Base-by-base conservation (phyloP, 2,888 invertebrate genomes). In the Elegia similella region DNA sequence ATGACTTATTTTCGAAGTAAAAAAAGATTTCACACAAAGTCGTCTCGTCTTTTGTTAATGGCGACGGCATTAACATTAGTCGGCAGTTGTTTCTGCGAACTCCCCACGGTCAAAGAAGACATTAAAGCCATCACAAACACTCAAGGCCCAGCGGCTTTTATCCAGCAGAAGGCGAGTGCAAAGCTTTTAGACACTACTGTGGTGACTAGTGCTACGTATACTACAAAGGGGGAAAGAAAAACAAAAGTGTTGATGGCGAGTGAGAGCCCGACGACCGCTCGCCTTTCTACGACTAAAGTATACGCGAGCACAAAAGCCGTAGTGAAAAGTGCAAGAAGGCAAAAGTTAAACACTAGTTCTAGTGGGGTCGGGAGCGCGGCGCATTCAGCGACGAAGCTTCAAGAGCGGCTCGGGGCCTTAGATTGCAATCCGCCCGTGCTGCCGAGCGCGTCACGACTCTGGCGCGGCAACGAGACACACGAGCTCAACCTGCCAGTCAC, bases 391-490 rank as follows among this genome's bases (percentile, higher is more conserved):
- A 88, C 90, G 68, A 88, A 92, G 65, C 79, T 93, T 62, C 93
- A 93, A 81, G 94, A 94, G 85, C 93, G 93, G 77, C 88, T 94
- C 70, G 93, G 92, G 76, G 92, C 93, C 52, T 82, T 94, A 67
- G 94, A 94, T 76, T 95, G 95, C 70, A 94, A 95, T 79, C 88
- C 95, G 68, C 93, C 94, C 65, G 92, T 93, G 70, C 83, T 94
- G 72, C 94, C 94, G 53, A 89, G 92, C 62, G 94, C 94, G 72
- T 94, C 94, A 50, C 92, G 93, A 62, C 85, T 95, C 65, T 95
- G 95, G 95, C 93, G 94, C 50, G 94, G 94, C 70, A 95, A 95
- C 75, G 94, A 95, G 78, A 95, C 95, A 13, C 95, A 94, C 73
- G 95, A 95, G 76, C 87, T 95, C 67, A 92, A 93, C 70, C 84